These are phyloP conservation scores for Eledona agricola DNA, from an alignment of 2,888 invertebrate species.

Conservation along the genomic window DNA sequence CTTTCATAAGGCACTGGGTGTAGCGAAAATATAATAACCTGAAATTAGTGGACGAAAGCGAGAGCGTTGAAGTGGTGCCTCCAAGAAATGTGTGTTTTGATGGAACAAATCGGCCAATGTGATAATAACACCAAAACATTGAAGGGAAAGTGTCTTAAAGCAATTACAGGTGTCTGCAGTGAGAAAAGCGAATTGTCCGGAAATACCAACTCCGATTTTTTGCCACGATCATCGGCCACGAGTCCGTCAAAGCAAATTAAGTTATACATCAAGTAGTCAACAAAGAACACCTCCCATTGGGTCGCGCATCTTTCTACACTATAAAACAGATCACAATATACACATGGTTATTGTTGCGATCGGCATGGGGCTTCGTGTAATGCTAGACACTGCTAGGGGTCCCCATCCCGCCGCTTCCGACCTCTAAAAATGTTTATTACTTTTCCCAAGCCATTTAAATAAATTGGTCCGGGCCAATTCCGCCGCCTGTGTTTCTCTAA, in stretches of 20 bases:
- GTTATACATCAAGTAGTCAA: slow-evolving; percentile 48
- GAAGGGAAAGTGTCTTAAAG: too few relatives aligned
- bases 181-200: too few relatives aligned
- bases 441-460: slow-evolving; percentile 41
- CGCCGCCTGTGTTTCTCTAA: slow-evolving; percentile 8
- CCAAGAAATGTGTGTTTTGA: too few relatives aligned
- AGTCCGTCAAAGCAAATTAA: slow-evolving; percentile 47
- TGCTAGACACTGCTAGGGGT: slow-evolving; percentile 35
- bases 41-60: too few relatives aligned
- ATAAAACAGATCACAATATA: slow-evolving; percentile 43
- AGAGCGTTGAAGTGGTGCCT: too few relatives aligned
- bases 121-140: too few relatives aligned
- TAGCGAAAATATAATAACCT: too few relatives aligned
- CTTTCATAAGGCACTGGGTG: too few relatives aligned
- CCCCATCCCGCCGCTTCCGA: slow-evolving; percentile 38
- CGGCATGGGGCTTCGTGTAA: slow-evolving; percentile 35
- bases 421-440: slow-evolving; percentile 42
- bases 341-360: slow-evolving; percentile 40
- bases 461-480: slow-evolving; percentile 25
- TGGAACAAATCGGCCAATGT: too few relatives aligned
- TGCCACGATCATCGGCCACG: slow-evolving; percentile 5
- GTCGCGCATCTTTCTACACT: slow-evolving; percentile 38
- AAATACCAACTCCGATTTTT: too few relatives aligned
- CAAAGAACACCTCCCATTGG: slow-evolving; percentile 41
- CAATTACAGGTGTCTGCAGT: too few relatives aligned